phyloP scores from a whole-genome alignment of 2,797 vertebrate genomes.

The Amblyopsis hoosieri region DNA sequence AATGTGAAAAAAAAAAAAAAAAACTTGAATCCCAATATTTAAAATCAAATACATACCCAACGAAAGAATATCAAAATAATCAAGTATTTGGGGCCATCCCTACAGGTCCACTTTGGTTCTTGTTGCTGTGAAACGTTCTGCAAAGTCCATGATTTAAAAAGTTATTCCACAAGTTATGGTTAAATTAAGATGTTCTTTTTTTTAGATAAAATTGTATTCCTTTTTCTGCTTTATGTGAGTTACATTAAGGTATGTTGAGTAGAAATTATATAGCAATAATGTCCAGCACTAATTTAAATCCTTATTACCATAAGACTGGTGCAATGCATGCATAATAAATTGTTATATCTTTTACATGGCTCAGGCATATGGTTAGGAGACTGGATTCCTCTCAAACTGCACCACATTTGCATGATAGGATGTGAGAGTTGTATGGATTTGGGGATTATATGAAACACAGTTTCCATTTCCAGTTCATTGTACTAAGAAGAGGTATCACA shows the following conservation, averaged over 20 bases:
- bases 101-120: constrained; percentile 11
- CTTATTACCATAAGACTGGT: constrained; percentile 85
- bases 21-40: too few relatives aligned
- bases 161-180: constrained; percentile 35
- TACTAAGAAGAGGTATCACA: constrained; percentile 83
- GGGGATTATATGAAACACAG: constrained; percentile 85
- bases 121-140: constrained; percentile 25
- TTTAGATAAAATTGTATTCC: constrained; percentile 62
- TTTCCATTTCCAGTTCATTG: constrained; percentile 82
- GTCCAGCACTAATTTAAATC: constrained; percentile 86
- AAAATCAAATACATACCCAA: too few relatives aligned
- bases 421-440: constrained; percentile 87
- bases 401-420: constrained; percentile 85
- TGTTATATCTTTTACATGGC: constrained; percentile 82
- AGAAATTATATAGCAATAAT: constrained; percentile 82
- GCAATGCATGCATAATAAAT: constrained; percentile 86
- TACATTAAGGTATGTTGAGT: constrained; percentile 71
- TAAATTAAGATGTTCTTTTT: constrained; percentile 35
- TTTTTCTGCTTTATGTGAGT: constrained; percentile 69
- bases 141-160: constrained; percentile 37
- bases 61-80: too few relatives aligned
- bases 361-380: constrained; percentile 80
- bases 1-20: too few relatives aligned
- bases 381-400: constrained; percentile 81
- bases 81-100: too few relatives aligned